Percentiles rank a stretch among this genome's conserved stretches.
phyloP scores from a whole-genome alignment of 2,797 vertebrate genomes.

The Anolis apletophallus region DNA sequence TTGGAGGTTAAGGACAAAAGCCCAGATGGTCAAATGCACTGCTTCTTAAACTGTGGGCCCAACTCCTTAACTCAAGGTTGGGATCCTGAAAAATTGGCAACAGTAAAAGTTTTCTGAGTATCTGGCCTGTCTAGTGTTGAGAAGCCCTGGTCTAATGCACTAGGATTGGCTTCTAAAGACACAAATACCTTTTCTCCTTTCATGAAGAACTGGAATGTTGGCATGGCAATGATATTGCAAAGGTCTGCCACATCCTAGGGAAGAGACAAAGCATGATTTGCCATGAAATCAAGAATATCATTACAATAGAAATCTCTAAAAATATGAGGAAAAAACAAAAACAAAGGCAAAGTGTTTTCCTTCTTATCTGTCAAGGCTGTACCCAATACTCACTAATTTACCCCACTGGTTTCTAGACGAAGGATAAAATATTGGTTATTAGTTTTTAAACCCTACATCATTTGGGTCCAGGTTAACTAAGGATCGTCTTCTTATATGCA shows the following conservation, averaged over 20 bases:
- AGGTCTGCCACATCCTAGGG: slow-evolving; percentile 56
- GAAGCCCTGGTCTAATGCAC: neutral
- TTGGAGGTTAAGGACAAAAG: neutral
- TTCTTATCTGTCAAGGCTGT: neutral
- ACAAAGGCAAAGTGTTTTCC: neutral
- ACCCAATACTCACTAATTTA: neutral
- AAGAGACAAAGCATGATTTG: slow-evolving; percentile 33
- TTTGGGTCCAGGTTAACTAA: too few relatives aligned
- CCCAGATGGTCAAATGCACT: neutral
- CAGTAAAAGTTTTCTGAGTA: too few relatives aligned
- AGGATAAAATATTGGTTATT: too few relatives aligned
- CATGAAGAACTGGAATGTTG: slow-evolving; percentile 67
- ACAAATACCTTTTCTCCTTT: slow-evolving; percentile 57
- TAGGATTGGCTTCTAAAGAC: neutral
- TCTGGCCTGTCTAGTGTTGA: too few relatives aligned
- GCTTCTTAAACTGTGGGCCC: too few relatives aligned
- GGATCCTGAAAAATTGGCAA: too few relatives aligned
- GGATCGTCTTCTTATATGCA: too few relatives aligned
- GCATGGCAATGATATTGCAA: slow-evolving; percentile 48
- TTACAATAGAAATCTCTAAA: neutral
- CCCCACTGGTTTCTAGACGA: too few relatives aligned
- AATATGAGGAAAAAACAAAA: neutral
- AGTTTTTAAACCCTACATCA: too few relatives aligned
- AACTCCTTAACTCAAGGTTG: too few relatives aligned
- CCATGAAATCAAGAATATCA: neutral